Base-by-base conservation (phyloP, 2,113 vertebrate species). In the Pangasianodon gigas region DNA sequence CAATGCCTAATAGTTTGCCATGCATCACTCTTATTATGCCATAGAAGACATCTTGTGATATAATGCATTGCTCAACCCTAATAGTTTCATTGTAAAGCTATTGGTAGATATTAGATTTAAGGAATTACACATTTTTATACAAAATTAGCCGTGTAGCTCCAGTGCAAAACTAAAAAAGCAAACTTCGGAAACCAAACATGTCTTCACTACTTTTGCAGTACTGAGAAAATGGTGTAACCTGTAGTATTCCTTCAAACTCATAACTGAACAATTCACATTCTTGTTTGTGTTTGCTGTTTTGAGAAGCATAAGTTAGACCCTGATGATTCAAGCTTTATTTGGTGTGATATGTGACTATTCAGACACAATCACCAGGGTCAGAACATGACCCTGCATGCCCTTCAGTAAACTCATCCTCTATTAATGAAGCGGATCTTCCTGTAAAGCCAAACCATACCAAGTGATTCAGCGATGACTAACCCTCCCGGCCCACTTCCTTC, bases 391-490 rank as follows among this genome's bases (percentile, higher is more conserved):
- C 65, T 58, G 60, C 88, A 74, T 74, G 88, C 65, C 65, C 81
- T 52, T 75, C 44, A 58, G 65, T 88, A 52, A 71, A 82, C 52
- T 52, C 87, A 82, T 83, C 80, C 62, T 29, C 84, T 86, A 86
- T 86, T 89, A 80, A 86, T 67, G 84, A 18, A 69, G 80, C 13
- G 14, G 21, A 41, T 79, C 44, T 89, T 89, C 88, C 84, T 80
- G 88, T 80, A 80, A 80, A 80, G 46, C 48, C 58, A 26, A 81
- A 86, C 84, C 60, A 32, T 58, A 85, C 46, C 60, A 56, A 69
- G 52, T 86, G 84, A 90, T 46, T 90, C 89, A 90, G 48, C 14
- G 46, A 90, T 90, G 89, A 90, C 84, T 81, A 86, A 71, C 41
- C 51, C 24, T 71, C 71, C 56, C 32, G 37, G 58, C 79, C 46